Evolutionary conservation across 2,888 invertebrate species (phyloP), one percentile per base, ranked within the genome.

Genomic region (Morinoia aosen): DNA sequence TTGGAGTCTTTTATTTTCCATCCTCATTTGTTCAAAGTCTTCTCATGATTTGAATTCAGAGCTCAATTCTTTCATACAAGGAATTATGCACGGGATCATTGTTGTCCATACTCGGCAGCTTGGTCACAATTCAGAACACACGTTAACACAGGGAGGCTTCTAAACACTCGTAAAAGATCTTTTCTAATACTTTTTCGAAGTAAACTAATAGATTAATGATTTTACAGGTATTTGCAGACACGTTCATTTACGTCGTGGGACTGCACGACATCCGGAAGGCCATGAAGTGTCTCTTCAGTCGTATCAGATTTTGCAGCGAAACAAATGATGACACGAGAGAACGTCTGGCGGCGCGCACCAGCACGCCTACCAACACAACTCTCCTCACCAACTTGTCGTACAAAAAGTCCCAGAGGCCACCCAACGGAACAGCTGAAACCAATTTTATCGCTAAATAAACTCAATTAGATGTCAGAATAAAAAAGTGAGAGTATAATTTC

Each of bases 211-310:
- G 5, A 48, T 48, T 48, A 48, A 48, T 57, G 5, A 57, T 57
- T 61, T 64, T 95, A 0, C 95, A 95, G 95, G 95, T 95, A 5
- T 95, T 95, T 39, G 95, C 64, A n/a, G 95, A 95, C 64, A 95
- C 95, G 39, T 95, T 95, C 64, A 61, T 95, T n/a, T 95, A 95
- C 95, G 95, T 95, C 2, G 64, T 95, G 25, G 95, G 95, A 4
- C 95, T 95, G 39, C 58, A 64, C n/a, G 95, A 95, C 95, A 95
- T 95, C 40, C 58, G 95, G 48, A 33, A 40, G 40, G 95, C 95
- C 64, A 95, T 95, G 95, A 93, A 93, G 57, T 93, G 56, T 57
- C 93, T 93, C 12, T 93, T 57, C 93, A 57, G 11, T 33, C 39
- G 33, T 14, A 12, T 93, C 7, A 93, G 25, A 57, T 57, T 48